Evolutionary conservation across 2,888 invertebrate species (phyloP), one percentile per base, ranked within the genome.

Genomic region (Darwinula stevensoni): DNA sequence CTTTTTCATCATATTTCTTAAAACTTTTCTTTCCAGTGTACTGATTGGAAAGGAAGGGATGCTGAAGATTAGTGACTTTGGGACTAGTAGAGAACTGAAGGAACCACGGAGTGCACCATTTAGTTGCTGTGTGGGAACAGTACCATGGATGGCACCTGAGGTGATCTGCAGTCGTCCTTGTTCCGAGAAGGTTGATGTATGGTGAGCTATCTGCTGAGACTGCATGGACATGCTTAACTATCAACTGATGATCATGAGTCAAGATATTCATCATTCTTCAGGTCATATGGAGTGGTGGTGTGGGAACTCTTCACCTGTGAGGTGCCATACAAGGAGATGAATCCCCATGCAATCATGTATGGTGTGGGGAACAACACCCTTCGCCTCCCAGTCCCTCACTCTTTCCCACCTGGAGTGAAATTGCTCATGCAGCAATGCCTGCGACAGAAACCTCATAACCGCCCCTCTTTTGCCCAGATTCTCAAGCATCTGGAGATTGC

Each of bases 101-200:
- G n/a, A n/a, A n/a, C n/a, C n/a, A n/a, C n/a, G n/a, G n/a, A n/a
- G n/a, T n/a, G n/a, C n/a, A n/a, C n/a, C n/a, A n/a, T n/a, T n/a
- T n/a, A n/a, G n/a, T n/a, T n/a, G n/a, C n/a, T 94, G 97, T 53
- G 86, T 84, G 2, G 94, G 94, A 27, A 97, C 94, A 0, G 82
- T 91, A 1, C 82, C 88, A 0, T 97, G 94, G 94, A 97, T 97
- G 94, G 88, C 94, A 0, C 97, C 97, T 0, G 97, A 97, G 57
- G 76, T 94, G 27, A 91, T 97, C 40, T 65, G 86, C 36, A 84
- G 86, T 47, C 80, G 91, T 47, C 80, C 75, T 0, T 97, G 88
- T 51, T 86, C 82, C 0, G 91, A 94, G 48, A 82, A 88, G 50
- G 86, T 97, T 0, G 97, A 97, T 49, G 75, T 97, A 36, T 97